Conservation (phyloP, 2,113 vertebrate genomes). For the Alethe castanea region DNA sequence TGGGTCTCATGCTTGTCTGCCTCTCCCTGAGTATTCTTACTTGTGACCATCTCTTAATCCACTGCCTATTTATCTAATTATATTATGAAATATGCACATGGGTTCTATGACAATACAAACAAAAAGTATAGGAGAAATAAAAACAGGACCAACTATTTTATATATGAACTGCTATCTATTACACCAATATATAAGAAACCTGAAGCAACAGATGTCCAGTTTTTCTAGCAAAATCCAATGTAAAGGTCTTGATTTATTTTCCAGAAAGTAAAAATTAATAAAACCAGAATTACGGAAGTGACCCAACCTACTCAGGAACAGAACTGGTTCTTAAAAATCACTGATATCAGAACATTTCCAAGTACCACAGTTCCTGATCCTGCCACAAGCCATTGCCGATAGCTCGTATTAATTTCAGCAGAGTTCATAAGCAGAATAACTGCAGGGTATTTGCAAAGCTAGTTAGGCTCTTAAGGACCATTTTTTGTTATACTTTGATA, state of each 20-base stretch:
- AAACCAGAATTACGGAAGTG: background rate
- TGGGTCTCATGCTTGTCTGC: background rate
- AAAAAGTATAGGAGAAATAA: background rate
- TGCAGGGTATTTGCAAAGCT: conserved; percentile 39
- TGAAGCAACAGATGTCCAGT: background rate
- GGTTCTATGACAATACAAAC: background rate
- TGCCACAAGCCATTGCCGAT: conserved; percentile 6
- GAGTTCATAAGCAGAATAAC: conserved; percentile 36
- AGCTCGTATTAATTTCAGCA: conserved; percentile 30
- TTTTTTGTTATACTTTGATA: conserved; percentile 10
- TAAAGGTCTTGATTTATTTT: background rate
- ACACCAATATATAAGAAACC: background rate
- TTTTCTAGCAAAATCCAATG: background rate
- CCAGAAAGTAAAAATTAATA: background rate
- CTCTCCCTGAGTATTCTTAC: background rate
- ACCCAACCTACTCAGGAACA: background rate
- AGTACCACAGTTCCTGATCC: conserved; percentile 1
- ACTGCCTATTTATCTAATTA: background rate
- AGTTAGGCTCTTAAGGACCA: background rate
- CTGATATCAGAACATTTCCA: background rate
- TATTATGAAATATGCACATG: background rate
- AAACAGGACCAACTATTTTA: background rate
- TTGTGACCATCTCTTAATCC: background rate
- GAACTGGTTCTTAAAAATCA: background rate
- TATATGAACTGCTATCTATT: background rate